Conservation (phyloP, 1,140 invertebrate genomes). For the Aphelinus atriplicis region DNA sequence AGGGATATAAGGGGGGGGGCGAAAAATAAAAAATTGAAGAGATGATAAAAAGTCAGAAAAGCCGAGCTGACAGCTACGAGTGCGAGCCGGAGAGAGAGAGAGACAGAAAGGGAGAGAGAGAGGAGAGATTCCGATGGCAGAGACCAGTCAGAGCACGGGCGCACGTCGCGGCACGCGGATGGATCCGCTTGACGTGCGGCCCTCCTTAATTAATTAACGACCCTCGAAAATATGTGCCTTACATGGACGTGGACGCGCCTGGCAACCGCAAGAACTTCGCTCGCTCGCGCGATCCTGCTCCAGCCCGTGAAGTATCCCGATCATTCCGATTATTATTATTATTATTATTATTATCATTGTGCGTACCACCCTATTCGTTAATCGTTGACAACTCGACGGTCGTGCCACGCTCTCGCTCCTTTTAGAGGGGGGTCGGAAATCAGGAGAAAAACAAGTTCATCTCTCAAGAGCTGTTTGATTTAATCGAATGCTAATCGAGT, state of each 20-base stretch:
- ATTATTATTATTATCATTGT: too few relatives aligned
- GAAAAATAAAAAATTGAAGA: background rate
- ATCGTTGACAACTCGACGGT: too few relatives aligned
- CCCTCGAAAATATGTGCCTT: constrained; percentile 41
- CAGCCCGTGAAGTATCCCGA: too few relatives aligned
- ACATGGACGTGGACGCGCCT: constrained; percentile 5
- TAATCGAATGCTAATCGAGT: too few relatives aligned
- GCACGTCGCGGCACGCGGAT: background rate
- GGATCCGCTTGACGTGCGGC: constrained; percentile 10
- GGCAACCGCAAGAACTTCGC: constrained; percentile 1
- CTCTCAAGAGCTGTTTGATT: too few relatives aligned
- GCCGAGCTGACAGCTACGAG: background rate
- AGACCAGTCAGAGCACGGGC: constrained; percentile 19
- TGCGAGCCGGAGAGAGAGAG: too few relatives aligned
- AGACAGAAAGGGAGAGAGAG: background rate
- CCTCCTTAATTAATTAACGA: constrained; percentile 49
- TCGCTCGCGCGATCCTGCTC: background rate
- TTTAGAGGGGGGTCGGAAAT: too few relatives aligned
- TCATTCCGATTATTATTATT: too few relatives aligned
- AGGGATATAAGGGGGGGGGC: background rate
- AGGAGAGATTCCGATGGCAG: background rate
- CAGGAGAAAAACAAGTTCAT: too few relatives aligned
- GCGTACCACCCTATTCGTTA: too few relatives aligned
- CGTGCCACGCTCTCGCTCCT: too few relatives aligned
- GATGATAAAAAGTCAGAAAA: background rate